These are phyloP conservation scores for Lipophrys pholis DNA, from an alignment of 2,113 vertebrate genomes.

Conservation along the genomic window DNA sequence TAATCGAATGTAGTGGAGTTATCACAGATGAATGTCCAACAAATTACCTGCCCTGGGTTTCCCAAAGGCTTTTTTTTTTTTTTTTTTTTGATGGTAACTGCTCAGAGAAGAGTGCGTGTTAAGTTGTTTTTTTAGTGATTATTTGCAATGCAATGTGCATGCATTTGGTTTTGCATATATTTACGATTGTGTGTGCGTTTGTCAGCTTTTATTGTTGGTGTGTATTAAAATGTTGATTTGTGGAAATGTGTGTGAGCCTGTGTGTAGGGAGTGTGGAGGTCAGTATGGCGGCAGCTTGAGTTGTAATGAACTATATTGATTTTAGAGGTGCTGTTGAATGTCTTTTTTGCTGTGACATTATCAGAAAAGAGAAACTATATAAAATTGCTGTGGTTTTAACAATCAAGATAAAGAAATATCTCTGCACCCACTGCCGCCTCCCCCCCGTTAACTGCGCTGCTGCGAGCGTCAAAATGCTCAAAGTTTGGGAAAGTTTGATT, in stretches of 20 bases:
- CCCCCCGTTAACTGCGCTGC: conserved; percentile 51
- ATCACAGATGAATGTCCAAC: conserved; percentile 70
- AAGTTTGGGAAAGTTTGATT: conserved; percentile 84
- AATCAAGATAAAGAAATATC: conserved; percentile 84
- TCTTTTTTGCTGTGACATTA: conserved; percentile 80
- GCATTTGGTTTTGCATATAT: neutral
- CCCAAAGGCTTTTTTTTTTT: conserved; percentile 52
- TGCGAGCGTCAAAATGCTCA: conserved; percentile 64
- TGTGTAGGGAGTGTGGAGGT: conserved; percentile 67
- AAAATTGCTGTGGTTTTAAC: conserved; percentile 86
- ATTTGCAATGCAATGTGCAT: conserved; percentile 12
- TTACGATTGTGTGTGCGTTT: conserved; percentile 18
- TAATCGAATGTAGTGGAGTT: conserved; percentile 81
- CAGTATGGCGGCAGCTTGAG: conserved; percentile 75
- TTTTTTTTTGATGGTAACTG: conserved; percentile 25
- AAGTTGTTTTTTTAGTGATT: conserved; percentile 32
- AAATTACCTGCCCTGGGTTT: conserved; percentile 70
- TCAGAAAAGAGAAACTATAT: conserved; percentile 82
- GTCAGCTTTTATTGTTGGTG: conserved; percentile 7
- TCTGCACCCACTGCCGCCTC: conserved; percentile 69
- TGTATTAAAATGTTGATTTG: conserved; percentile 15
- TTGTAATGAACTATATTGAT: conserved; percentile 88
- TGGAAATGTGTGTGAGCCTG: conserved; percentile 23
- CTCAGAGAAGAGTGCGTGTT: conserved; percentile 40
- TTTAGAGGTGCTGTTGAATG: conserved; percentile 83